These are phyloP conservation scores for Aplocera efformata DNA, from an alignment of 2,888 invertebrate species.

Conservation along the genomic window DNA sequence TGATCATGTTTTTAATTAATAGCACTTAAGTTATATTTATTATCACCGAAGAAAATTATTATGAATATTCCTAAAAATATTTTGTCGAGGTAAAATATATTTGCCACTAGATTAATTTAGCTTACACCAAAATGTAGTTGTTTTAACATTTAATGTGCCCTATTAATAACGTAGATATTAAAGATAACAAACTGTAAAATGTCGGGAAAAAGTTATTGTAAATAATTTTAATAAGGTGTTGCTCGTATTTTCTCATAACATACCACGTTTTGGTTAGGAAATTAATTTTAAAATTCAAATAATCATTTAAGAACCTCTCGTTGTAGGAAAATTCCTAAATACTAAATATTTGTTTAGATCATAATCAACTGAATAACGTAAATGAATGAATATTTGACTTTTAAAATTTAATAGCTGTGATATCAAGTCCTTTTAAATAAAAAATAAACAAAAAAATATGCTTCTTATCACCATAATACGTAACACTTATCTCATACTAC, in stretches of 20 bases:
- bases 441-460: slow-evolving; percentile 40
- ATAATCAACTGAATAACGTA: no score
- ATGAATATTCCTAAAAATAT: slow-evolving; percentile 32
- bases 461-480: slow-evolving; percentile 31
- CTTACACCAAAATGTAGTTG: slow-evolving; percentile 76
- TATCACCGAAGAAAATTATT: slow-evolving; percentile 13
- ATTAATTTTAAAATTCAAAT: slow-evolving; percentile 30
- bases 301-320: not conserved
- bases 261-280: slow-evolving; percentile 30
- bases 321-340: no score
- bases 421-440: slow-evolving; percentile 56
- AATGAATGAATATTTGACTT: slow-evolving; percentile 8
- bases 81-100: slow-evolving; percentile 38
- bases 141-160: slow-evolving; percentile 47
- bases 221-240: slow-evolving; percentile 26
- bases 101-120: slow-evolving; percentile 74
- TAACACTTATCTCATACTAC: slow-evolving; percentile 1
- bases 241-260: no score
- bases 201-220: slow-evolving; percentile 30
- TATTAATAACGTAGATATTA: slow-evolving; percentile 34
- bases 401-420: slow-evolving; percentile 71
- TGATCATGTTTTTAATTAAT: slow-evolving; percentile 20
- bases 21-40: slow-evolving; percentile 15
- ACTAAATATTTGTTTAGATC: no score
- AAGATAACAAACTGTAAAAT: slow-evolving; percentile 38